Percentiles rank a stretch among this genome's conserved stretches.
These are phyloP conservation scores for Ornithorhynchus anatinus DNA, from an alignment of 2,113 vertebrate species.

Conservation along the genomic window DNA sequence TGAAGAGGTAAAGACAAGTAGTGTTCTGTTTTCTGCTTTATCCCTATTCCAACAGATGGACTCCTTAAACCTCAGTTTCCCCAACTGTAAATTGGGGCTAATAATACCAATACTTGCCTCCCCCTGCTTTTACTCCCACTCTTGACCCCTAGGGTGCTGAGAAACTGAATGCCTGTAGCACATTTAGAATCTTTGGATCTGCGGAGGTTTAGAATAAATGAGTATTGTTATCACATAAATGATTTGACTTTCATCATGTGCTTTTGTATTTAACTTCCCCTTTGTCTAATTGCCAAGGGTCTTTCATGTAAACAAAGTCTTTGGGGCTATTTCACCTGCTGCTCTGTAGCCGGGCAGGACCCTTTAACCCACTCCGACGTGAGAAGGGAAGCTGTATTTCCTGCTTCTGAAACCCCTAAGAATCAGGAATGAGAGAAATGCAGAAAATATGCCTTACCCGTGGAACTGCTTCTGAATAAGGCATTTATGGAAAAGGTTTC, in stretches of 20 bases:
- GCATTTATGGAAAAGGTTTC: slow-evolving; percentile 43
- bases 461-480: slow-evolving; percentile 55
- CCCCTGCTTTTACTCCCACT: background rate
- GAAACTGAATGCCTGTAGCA: too few species aligned
- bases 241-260: slow-evolving; percentile 41
- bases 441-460: slow-evolving; percentile 51
- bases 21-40: too few species aligned
- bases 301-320: background rate
- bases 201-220: slow-evolving; percentile 38
- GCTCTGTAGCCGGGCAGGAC: background rate
- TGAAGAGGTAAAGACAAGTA: too few species aligned
- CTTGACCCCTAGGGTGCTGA: background rate
- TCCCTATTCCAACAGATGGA: too few species aligned
- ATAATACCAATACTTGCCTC: background rate
- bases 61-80: background rate
- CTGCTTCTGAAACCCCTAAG: slow-evolving; percentile 2
- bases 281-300: slow-evolving; percentile 3
- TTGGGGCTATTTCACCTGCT: background rate
- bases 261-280: slow-evolving; percentile 20
- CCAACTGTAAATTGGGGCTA: background rate
- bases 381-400: slow-evolving; percentile 20
- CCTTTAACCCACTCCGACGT: background rate
- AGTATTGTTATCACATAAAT: slow-evolving; percentile 45
- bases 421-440: slow-evolving; percentile 63
- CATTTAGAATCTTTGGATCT: slow-evolving; percentile 2